These are phyloP conservation scores for Tricholaema leucomelas DNA, from an alignment of 2,113 vertebrate genomes.

Conservation along the genomic window DNA sequence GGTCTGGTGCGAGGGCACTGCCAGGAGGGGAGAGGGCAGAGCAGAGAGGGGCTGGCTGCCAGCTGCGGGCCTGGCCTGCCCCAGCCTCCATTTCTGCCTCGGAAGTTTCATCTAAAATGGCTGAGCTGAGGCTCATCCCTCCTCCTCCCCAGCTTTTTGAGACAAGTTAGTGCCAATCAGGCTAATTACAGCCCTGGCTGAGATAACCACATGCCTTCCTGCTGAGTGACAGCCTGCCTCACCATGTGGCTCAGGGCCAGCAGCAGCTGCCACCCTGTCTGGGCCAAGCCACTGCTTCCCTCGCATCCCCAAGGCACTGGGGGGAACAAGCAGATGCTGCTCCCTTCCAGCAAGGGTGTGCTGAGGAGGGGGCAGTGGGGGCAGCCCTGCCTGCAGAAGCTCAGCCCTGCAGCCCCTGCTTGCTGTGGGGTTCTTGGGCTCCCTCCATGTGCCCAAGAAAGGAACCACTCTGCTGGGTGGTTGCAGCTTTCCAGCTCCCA, in stretches of 20 bases:
- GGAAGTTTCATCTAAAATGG: conserved; percentile 1
- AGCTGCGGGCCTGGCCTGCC: not conserved
- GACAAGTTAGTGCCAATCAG: conserved; percentile 41
- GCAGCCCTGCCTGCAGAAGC: not conserved
- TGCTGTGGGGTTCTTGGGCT: not conserved
- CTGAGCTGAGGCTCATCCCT: not conserved
- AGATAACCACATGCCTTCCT: conserved; percentile 39
- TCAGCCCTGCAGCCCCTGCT: not conserved
- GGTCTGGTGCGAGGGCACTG: not conserved
- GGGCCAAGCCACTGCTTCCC: not conserved
- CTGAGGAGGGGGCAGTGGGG: not conserved
- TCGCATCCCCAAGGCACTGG: not conserved
- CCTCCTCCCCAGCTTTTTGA: conserved; percentile 19
- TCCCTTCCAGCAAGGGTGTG: not conserved
- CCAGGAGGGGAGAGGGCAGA: not conserved
- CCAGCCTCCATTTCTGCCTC: not conserved
- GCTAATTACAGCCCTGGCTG: conserved; percentile 32
- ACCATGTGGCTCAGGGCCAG: not conserved
- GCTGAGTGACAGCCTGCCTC: not conserved
- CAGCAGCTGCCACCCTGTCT: not conserved
- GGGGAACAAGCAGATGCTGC: not conserved
- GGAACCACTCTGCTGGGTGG: too few relatives aligned
- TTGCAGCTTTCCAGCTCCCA: too few relatives aligned
- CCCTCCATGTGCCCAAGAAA: too few relatives aligned
- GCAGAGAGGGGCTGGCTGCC: not conserved